Evolutionary conservation across 2,797 vertebrate species (phyloP).

Genomic region (Chloroceryle amazona): DNA sequence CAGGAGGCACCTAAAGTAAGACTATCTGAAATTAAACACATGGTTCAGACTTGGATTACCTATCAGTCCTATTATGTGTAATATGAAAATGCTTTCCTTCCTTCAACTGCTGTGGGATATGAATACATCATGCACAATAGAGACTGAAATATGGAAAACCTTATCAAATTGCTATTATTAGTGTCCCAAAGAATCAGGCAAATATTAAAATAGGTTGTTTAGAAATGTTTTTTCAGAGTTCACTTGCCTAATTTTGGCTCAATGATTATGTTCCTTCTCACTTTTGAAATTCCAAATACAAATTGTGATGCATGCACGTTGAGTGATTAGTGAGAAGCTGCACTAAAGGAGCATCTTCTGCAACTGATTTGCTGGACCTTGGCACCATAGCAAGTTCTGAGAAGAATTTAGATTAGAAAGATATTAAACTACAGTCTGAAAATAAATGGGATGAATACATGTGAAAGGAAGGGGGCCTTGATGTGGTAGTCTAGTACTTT

Average conservation of each 20-base stretch:
- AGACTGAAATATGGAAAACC: neutral
- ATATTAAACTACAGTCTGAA: neutral
- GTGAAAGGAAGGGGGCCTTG: conserved; percentile 24
- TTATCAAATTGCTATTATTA: neutral
- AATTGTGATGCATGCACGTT: neutral
- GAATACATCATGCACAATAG: neutral
- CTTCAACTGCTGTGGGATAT: neutral
- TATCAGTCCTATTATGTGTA: neutral
- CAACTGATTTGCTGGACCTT: neutral
- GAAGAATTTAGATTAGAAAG: conserved; percentile 45
- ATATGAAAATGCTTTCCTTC: neutral
- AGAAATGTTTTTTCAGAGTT: conserved; percentile 21
- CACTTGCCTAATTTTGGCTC: neutral
- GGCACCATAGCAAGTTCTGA: conserved; percentile 13
- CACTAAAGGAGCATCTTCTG: neutral
- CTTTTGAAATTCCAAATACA: neutral
- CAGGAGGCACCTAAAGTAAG: neutral
- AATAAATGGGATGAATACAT: conserved; percentile 38
- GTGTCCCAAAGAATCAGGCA: neutral
- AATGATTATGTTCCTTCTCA: neutral
- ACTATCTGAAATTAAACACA: neutral
- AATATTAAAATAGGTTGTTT: conserved; percentile 10
- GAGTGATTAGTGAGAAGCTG: neutral
- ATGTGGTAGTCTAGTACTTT: conserved; percentile 14
- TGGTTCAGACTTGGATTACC: neutral